Percentiles rank a stretch among this genome's conserved stretches.
Evolutionary conservation across 2,888 invertebrate species (phyloP).

Genomic region (Cataglyphis cursor): DNA sequence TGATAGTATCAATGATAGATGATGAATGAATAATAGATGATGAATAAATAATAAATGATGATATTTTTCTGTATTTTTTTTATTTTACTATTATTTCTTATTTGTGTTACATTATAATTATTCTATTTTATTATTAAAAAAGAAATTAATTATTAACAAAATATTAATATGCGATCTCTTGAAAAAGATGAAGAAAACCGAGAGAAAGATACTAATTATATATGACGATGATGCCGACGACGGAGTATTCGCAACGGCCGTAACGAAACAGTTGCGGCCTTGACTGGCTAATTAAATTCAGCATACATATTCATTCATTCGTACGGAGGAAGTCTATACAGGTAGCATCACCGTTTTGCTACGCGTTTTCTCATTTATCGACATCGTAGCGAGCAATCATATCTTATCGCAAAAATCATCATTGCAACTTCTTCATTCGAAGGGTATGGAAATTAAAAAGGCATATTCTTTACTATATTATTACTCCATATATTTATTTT

Average conservation of each 20-base stretch:
- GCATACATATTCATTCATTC: constrained; percentile 82
- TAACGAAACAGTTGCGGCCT: constrained; percentile 81
- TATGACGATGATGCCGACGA: constrained; percentile 16
- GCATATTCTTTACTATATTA: background rate
- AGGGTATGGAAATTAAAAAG: background rate
- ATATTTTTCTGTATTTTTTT: background rate
- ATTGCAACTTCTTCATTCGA: background rate
- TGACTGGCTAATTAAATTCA: constrained; percentile 82
- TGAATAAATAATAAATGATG: background rate
- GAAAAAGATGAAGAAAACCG: background rate
- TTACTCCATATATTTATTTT: background rate
- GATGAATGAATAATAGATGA: background rate
- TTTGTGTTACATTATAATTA: background rate
- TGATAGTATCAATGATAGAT: background rate
- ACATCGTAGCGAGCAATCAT: background rate
- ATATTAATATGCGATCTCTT: background rate
- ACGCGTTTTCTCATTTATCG: constrained; percentile 44
- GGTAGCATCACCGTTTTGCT: constrained; percentile 64
- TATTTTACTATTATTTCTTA: background rate
- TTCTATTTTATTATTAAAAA: background rate
- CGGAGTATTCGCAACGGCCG: constrained; percentile 69
- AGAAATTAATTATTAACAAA: background rate
- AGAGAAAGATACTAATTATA: background rate
- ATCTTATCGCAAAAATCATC: background rate
- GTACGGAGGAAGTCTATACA: constrained; percentile 78